Conservation (phyloP, 2,113 vertebrate species). For the Struthio camelus region DNA sequence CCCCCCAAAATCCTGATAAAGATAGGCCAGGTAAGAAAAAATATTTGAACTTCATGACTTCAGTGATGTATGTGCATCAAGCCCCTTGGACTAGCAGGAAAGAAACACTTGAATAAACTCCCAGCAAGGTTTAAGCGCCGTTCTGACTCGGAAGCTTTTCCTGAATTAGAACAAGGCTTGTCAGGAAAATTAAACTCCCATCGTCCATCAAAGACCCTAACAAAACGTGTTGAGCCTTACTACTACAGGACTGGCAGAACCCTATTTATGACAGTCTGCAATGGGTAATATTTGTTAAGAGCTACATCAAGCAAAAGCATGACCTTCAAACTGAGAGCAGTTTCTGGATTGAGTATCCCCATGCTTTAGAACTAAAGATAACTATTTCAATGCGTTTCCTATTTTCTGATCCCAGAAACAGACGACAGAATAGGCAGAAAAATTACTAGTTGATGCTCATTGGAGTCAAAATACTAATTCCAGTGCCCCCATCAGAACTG, state of each 20-base stretch:
- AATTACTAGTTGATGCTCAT: neutral
- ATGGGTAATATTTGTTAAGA: neutral
- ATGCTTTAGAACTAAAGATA: neutral
- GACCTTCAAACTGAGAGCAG: neutral
- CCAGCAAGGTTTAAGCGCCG: neutral
- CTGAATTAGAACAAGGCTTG: too few relatives aligned
- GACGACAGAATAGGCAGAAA: neutral
- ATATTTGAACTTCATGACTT: neutral
- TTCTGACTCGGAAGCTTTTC: neutral
- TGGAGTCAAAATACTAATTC: neutral
- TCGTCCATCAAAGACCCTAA: neutral
- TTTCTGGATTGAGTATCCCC: neutral
- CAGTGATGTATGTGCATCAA: neutral
- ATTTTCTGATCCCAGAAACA: neutral
- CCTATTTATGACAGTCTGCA: neutral
- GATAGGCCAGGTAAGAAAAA: neutral
- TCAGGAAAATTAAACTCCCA: neutral
- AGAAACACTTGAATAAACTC: neutral
- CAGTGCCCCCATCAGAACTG: neutral
- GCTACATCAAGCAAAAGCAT: neutral
- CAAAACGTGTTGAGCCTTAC: neutral
- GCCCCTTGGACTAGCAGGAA: neutral
- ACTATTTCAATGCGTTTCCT: neutral
- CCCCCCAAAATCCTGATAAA: neutral
- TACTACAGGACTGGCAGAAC: neutral